Evolutionary conservation across 2,888 invertebrate species (phyloP).

Genomic region (Lasioglossum zephyrum): DNA sequence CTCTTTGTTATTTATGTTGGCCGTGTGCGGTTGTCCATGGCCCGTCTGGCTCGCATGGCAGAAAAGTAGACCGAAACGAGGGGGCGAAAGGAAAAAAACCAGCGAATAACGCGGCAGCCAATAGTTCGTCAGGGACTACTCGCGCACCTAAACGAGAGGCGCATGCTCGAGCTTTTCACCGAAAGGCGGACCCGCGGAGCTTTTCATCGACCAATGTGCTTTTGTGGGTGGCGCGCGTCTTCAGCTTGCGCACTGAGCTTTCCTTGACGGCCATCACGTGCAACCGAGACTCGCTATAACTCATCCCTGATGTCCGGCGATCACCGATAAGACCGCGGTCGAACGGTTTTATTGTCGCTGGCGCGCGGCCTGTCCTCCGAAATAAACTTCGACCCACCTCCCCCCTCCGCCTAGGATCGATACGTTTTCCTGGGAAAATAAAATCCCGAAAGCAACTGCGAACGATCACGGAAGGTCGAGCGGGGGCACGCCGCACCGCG

Average conservation of each 20-base stretch:
- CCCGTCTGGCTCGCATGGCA: slow-evolving; percentile 14
- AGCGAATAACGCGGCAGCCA: slow-evolving; percentile 19
- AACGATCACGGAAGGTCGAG: slow-evolving; percentile 29
- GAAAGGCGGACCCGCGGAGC: slow-evolving; percentile 68
- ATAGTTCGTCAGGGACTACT: slow-evolving; percentile 7
- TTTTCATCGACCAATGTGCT: slow-evolving; percentile 72
- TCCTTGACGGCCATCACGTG: slow-evolving; percentile 58
- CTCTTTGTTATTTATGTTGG: slow-evolving; percentile 59
- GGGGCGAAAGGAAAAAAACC: slow-evolving; percentile 5
- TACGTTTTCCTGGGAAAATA: slow-evolving; percentile 29
- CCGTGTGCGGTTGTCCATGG: slow-evolving; percentile 33
- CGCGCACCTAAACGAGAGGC: slow-evolving; percentile 33
- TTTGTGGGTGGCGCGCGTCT: slow-evolving; percentile 67
- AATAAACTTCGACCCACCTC: slow-evolving; percentile 48
- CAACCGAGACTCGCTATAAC: slow-evolving; percentile 56
- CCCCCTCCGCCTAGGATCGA: slow-evolving; percentile 40
- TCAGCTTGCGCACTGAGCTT: slow-evolving; percentile 65
- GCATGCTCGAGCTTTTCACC: slow-evolving; percentile 71
- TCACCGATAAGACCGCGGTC: slow-evolving; percentile 66
- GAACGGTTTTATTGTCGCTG: slow-evolving; percentile 65
- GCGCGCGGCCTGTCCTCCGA: slow-evolving; percentile 48
- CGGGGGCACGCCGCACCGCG: neutral
- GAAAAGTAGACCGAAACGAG: slow-evolving; percentile 22
- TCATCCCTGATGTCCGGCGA: slow-evolving; percentile 64
- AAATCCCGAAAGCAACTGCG: slow-evolving; percentile 19